Evolutionary conservation across 2,888 invertebrate genomes (phyloP), one percentile per base, ranked within the genome.

Genomic region (Nomada ferruginata): DNA sequence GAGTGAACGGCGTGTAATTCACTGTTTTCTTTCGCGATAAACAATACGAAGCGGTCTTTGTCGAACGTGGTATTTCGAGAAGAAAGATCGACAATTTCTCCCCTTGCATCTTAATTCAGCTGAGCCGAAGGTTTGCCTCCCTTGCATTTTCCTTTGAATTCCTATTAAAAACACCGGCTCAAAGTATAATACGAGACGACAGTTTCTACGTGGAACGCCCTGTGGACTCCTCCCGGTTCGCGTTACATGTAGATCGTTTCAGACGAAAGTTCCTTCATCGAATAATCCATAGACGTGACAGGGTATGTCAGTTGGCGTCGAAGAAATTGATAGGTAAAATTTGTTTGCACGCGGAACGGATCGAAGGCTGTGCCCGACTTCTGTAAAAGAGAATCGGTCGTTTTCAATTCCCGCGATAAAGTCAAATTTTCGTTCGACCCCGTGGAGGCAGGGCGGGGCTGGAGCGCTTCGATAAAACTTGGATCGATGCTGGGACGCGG

Each of bases 401-500:
- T 65, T 72, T 69, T 57, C 75, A 79, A 82, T 83, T 79, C 52
- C 69, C 71, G 64, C 79, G 85, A 79, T 75, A 75, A 81, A 87
- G 86, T 85, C 72, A 69, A 83, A 87, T 87, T 87, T 87, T 87
- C 85, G 87, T 71, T 26, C 64, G 63, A 71, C 52, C 76, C 76
- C 73, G 80, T 66, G 70, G 79, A 78, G 82, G 87, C 87, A 91
- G 93, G 93, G 93, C 92, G 93, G 93, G 92, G 93, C 92, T 90
- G 91, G 83, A 89, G 86, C 83, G 84, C 83, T 92, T 93, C 91
- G 93, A 93, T 92, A 92, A 93, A 93, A 92, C 91, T 92, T 92
- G 92, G 93, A 94, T 93, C 93, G 93, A 94, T 93, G 93, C 93
- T 92, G 92, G 92, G 92, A 92, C 91, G 92, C 92, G 88, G 91